Base-by-base conservation (phyloP, 2,797 vertebrate species). In the Xenops minutus region DNA sequence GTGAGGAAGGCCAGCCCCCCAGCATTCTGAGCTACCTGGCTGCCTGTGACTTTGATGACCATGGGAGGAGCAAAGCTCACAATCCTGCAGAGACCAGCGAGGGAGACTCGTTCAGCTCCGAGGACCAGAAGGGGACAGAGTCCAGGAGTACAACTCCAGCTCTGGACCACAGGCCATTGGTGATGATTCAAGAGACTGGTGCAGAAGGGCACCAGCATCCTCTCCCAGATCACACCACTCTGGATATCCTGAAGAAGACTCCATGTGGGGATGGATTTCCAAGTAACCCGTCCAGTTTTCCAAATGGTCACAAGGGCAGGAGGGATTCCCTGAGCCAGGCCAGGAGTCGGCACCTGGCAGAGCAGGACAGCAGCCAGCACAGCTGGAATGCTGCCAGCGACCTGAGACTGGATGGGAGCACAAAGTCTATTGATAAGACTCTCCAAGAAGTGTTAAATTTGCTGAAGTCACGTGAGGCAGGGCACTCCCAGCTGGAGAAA, bases 1-100 rank as follows among this genome's bases (percentile, higher is more conserved):
- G 81, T 12, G 94, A 97, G 79, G 71, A 98, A 85, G 96, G 97
- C 51, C 98, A 98, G 80, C 98, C 98, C 26, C 98, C 98, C 88
- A 99, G 98, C 72, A 97, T 99, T 78, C 95, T 98, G 92, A 98
- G 98, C 97, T 99, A 98, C 97, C 94, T 99, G 97, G 98, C 98
- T 6, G 96, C 98, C 67, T 95, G 96, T 1, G 96, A 97, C 37
- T 97, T 98, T 5, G 79, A 51, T 26, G 89, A 72, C 5, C 94
- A 48, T 0, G 92, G 82, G 59, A 75, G 85, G 49, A 96, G 55
- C 68, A 94, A n/a, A 32, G 72, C 92, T 29, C 92, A 78, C 27
- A 96, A 89, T 29, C 66, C 96, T 3, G 94, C 92, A 0, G 97
- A 97, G 88, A 95, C 34, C 2, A 97, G 89, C 0, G 95, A 97